A percentile compares a stretch with the other conserved stretches of the same genome.
Evolutionary conservation across 2,888 invertebrate species (phyloP).

Genomic region (Autographa pulchrina): DNA sequence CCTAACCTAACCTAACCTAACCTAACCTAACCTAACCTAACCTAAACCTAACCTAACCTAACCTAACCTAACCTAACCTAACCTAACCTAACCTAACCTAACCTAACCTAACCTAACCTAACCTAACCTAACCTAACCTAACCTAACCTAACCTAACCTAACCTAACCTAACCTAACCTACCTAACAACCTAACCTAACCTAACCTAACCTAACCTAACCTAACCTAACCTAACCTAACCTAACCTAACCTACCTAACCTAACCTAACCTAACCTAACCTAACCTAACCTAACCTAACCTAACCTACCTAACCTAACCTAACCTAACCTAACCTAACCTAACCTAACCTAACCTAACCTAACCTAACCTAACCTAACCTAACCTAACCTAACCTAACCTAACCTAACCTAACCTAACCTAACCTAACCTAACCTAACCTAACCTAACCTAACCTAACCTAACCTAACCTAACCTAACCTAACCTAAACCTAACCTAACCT

Average conservation of each 20-base stretch:
- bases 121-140: slow-evolving; percentile 43
- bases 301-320: slow-evolving; percentile 22
- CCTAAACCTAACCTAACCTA: no score
- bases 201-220: slow-evolving; percentile 50
- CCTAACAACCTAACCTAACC: slow-evolving; percentile 51
- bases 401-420: slow-evolving; percentile 26
- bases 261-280: slow-evolving; percentile 33
- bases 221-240: slow-evolving; percentile 46
- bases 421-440: slow-evolving; percentile 22
- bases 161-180: no score
- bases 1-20: slow-evolving; percentile 11
- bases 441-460: slow-evolving; percentile 23
- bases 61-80: slow-evolving; percentile 30
- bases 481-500: no score
- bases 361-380: slow-evolving; percentile 27
- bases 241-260: slow-evolving; percentile 35
- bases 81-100: slow-evolving; percentile 34
- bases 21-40: slow-evolving; percentile 18
- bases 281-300: slow-evolving; percentile 26
- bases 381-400: slow-evolving; percentile 21
- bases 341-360: slow-evolving; percentile 29
- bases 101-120: slow-evolving; percentile 20
- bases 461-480: slow-evolving; percentile 24
- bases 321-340: slow-evolving; percentile 12
- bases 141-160: slow-evolving; percentile 44